Evolutionary conservation across 2,888 invertebrate species (phyloP).

Genomic region (Andrena bicolor): DNA sequence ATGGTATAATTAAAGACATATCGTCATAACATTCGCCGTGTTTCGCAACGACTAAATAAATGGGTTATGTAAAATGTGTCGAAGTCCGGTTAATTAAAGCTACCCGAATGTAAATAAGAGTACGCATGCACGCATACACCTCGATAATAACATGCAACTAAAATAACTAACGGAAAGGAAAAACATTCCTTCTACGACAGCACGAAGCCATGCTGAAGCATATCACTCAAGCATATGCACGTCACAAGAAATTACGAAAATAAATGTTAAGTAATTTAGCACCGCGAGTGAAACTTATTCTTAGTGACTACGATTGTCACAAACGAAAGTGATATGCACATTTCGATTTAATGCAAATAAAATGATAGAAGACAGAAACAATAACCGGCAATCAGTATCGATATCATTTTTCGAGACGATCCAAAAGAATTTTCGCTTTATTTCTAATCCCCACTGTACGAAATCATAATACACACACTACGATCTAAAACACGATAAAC

Average conservation of each 20-base stretch:
- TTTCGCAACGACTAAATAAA: background rate
- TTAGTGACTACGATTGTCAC: background rate
- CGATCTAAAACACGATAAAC: background rate
- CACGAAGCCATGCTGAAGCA: slow-evolving; percentile 14
- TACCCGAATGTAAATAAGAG: background rate
- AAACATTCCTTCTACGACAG: background rate
- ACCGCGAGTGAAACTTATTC: background rate
- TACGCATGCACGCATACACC: background rate
- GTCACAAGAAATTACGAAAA: background rate
- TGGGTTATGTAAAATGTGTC: slow-evolving; percentile 3
- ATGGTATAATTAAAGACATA: no score
- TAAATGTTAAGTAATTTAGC: background rate
- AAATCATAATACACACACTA: background rate
- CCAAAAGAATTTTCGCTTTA: no score
- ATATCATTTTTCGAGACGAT: background rate
- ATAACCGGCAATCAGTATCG: background rate
- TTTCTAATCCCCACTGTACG: no score
- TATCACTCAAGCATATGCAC: background rate
- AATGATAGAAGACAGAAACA: background rate
- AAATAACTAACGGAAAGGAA: background rate
- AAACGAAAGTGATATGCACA: no score
- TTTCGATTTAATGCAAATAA: slow-evolving; percentile 7
- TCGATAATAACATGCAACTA: background rate
- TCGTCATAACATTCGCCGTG: background rate
- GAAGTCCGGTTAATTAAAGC: background rate